phyloP scores from a whole-genome alignment of 92 coral and sea anemone species.

The Epizoanthus fatuus region DNA sequence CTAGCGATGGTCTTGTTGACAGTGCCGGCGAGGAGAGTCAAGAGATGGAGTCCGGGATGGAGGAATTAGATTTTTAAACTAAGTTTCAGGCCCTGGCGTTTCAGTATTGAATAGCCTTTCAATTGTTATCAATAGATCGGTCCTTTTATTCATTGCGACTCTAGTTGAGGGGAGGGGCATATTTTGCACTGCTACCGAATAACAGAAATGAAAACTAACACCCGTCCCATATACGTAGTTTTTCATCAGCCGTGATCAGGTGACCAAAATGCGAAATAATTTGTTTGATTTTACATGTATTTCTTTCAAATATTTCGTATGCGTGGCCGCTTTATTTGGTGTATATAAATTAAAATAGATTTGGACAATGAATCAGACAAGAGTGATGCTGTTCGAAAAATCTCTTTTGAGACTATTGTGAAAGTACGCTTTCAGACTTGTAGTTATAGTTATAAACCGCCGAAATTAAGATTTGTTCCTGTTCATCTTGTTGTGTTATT shows the following conservation, averaged over 20 bases:
- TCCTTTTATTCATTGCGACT: slow-evolving; percentile 47
- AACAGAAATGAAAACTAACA: background rate
- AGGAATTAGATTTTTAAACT: slow-evolving; percentile 35
- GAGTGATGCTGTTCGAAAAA: no score
- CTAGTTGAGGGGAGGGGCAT: slow-evolving; percentile 42
- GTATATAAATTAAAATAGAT: background rate
- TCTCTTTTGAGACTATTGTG: no score
- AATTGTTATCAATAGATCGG: slow-evolving; percentile 47
- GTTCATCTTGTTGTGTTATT: no score
- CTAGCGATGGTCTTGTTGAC: slow-evolving; percentile 20
- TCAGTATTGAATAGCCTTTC: slow-evolving; percentile 45
- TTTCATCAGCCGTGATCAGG: slow-evolving; percentile 50
- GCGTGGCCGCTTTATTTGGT: slow-evolving; percentile 16
- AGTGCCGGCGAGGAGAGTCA: no score
- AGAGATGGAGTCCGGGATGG: slow-evolving; percentile 29
- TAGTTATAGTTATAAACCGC: no score
- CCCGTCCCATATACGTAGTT: slow-evolving; percentile 46
- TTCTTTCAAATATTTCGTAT: slow-evolving; percentile 43
- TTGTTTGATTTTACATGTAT: slow-evolving; percentile 45
- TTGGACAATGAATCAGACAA: no score
- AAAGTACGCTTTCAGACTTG: no score
- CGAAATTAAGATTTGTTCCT: no score
- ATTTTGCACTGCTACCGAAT: slow-evolving; percentile 45
- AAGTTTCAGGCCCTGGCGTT: slow-evolving; percentile 44
- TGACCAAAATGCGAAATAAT: slow-evolving; percentile 50